A percentile compares a stretch with the other conserved stretches of the same genome.
These are phyloP conservation scores for Nomada fabriciana DNA, from an alignment of 2,888 invertebrate species.

Conservation along the genomic window DNA sequence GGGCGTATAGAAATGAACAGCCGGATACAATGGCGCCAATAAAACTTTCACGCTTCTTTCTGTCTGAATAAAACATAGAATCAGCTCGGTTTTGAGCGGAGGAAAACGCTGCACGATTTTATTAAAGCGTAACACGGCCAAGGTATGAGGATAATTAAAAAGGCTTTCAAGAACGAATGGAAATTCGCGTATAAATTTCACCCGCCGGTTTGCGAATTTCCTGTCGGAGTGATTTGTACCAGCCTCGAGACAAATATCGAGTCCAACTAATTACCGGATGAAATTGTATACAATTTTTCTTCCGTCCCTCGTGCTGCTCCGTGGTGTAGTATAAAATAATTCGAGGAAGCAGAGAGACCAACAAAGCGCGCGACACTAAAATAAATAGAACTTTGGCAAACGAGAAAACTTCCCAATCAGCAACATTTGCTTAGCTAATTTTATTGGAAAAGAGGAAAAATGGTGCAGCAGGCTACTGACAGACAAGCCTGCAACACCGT, in stretches of 20 bases:
- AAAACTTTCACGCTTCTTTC: conserved; percentile 8
- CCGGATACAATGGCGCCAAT: conserved; percentile 7
- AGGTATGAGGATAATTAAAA: conserved; percentile 7
- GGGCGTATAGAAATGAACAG: conserved; percentile 14
- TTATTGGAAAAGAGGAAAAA: background rate
- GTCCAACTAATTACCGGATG: background rate
- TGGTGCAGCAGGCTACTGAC: background rate
- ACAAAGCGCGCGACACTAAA: background rate
- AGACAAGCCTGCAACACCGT: conserved; percentile 16
- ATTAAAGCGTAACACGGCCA: background rate
- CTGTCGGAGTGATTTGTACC: background rate
- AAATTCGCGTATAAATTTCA: background rate
- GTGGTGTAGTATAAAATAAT: no score
- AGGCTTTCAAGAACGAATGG: background rate
- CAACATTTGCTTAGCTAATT: conserved; percentile 21
- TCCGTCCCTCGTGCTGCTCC: no score
- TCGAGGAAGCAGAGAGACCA: background rate
- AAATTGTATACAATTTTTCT: background rate
- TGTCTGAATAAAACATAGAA: no score
- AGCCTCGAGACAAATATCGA: background rate
- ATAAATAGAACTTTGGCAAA: background rate
- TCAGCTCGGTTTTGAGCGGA: background rate
- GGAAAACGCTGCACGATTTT: background rate
- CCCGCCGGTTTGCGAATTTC: background rate
- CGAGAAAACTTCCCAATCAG: background rate